phyloP scores from a whole-genome alignment of 1,140 invertebrate genomes.

The Aphidius gifuensis region DNA sequence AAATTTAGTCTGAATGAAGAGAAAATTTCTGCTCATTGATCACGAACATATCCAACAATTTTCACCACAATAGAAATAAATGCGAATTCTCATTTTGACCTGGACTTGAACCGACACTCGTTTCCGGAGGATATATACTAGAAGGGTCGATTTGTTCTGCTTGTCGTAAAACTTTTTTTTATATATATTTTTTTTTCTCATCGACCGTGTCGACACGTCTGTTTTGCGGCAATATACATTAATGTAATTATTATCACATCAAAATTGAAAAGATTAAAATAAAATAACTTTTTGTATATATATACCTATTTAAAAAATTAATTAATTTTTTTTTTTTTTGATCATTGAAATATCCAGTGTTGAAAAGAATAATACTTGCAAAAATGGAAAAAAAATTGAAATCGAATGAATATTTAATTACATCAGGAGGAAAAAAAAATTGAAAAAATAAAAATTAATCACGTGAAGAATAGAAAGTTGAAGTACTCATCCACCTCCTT shows the following conservation, averaged over 20 bases:
- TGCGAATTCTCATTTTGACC: slow-evolving; percentile 11
- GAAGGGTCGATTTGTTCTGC: slow-evolving; percentile 1
- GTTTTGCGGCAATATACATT: no score
- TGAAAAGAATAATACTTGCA: no score
- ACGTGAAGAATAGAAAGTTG: slow-evolving; percentile 13
- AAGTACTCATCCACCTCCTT: slow-evolving; percentile 13
- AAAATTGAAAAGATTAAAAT: no score
- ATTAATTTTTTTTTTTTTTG: no score
- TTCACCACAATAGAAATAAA: slow-evolving; percentile 14
- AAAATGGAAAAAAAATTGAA: neutral
- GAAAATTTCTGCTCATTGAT: slow-evolving; percentile 23
- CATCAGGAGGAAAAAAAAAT: neutral
- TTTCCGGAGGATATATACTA: neutral
- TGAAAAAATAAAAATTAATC: slow-evolving; percentile 13
- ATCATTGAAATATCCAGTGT: no score
- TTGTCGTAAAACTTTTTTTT: neutral
- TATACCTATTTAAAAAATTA: no score
- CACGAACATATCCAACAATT: slow-evolving; percentile 11
- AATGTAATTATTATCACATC: no score
- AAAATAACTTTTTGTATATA: no score
- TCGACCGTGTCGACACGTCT: no score
- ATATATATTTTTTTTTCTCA: no score
- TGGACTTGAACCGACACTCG: neutral
- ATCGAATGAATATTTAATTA: slow-evolving; percentile 10
- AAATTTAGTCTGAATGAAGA: slow-evolving; percentile 10